A percentile compares a stretch with the other conserved stretches of the same genome.
Conservation (phyloP, 2,113 vertebrate species). For the Sula dactylatra region DNA sequence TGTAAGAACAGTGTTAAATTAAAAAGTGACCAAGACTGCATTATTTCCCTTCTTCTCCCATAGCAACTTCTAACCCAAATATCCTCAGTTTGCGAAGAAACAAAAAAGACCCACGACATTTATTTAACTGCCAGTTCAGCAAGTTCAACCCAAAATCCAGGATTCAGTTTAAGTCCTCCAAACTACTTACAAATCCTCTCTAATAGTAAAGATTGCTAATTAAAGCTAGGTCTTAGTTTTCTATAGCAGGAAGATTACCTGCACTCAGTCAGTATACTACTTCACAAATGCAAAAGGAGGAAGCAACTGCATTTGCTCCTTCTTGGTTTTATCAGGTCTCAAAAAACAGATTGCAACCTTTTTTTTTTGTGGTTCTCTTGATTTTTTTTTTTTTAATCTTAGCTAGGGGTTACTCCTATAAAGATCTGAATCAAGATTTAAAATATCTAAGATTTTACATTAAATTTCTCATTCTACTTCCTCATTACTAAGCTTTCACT, state of each 20-base stretch:
- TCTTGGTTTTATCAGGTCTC: neutral
- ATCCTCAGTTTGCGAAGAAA: neutral
- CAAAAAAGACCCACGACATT: neutral
- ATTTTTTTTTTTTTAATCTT: neutral
- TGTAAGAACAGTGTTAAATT: neutral
- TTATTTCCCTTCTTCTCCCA: neutral
- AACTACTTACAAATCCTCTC: neutral
- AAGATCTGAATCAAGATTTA: neutral
- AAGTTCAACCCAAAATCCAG: neutral
- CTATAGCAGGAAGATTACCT: neutral
- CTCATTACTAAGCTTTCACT: slow-evolving; percentile 4
- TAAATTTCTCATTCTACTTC: neutral
- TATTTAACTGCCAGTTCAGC: neutral
- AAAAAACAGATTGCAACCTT: neutral
- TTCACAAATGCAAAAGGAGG: neutral
- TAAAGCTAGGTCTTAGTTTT: neutral
- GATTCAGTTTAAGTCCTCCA: neutral
- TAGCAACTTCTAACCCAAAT: neutral
- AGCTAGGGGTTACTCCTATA: neutral
- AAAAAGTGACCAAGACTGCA: neutral
- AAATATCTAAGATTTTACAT: neutral
- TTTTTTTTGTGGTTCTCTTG: neutral
- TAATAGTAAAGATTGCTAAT: neutral
- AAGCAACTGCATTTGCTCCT: neutral
- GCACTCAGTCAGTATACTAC: neutral